These are phyloP conservation scores for Sebastes oblongus DNA, from an alignment of 2,797 vertebrate species.

Conservation along the genomic window DNA sequence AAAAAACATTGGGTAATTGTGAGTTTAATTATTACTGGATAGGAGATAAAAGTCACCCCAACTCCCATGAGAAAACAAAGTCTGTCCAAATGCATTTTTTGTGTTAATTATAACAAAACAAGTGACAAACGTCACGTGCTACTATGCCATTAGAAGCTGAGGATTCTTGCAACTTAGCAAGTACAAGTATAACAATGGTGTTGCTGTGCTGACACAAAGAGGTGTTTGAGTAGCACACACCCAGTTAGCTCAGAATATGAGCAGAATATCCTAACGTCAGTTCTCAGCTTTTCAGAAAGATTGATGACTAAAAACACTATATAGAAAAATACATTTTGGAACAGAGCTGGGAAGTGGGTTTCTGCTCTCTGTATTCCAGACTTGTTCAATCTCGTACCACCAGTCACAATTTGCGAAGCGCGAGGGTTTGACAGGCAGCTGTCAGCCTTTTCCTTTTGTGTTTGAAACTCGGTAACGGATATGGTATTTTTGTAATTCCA, in stretches of 20 bases:
- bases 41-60: neutral
- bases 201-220: neutral
- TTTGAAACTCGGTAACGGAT: conserved; percentile 6
- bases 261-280: neutral
- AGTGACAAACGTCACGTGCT: neutral
- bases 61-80: neutral
- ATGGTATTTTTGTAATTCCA: conserved; percentile 11
- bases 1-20: neutral
- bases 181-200: neutral
- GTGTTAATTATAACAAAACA: neutral
- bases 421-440: conserved; percentile 22
- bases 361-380: neutral
- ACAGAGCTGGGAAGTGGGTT: neutral
- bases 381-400: neutral
- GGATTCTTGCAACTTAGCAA: neutral
- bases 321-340: neutral
- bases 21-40: neutral
- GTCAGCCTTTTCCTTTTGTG: conserved; percentile 21
- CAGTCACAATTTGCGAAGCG: neutral
- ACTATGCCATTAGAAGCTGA: neutral
- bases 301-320: neutral
- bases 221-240: neutral
- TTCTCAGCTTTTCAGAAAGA: neutral
- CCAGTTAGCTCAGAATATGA: neutral
- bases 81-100: neutral